Conservation (phyloP, 2,113 vertebrate species). For the Empidonax traillii region DNA sequence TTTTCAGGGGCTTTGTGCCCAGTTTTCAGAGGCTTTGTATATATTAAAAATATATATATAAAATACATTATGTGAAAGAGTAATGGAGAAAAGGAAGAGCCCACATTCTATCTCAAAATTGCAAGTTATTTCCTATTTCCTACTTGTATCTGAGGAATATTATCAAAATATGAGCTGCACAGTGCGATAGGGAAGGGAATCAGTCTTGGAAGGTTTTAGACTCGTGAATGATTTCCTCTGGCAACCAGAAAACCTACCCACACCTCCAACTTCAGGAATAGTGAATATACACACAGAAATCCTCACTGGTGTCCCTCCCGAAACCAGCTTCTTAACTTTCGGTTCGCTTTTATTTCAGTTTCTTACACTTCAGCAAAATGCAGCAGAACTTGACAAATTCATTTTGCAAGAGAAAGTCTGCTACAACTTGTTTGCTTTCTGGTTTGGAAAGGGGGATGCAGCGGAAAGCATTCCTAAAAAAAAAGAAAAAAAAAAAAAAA, state of each 20-base stretch:
- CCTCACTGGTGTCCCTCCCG: neutral
- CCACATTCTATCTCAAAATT: neutral
- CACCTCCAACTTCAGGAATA: neutral
- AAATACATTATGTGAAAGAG: neutral
- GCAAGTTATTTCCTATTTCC: neutral
- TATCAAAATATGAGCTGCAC: neutral
- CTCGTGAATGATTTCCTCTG: neutral
- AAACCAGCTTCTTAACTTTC: neutral
- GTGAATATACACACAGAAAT: neutral
- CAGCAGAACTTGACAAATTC: constrained; percentile 45
- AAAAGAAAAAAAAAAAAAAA: neutral
- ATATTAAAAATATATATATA: too few relatives aligned
- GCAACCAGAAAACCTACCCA: neutral
- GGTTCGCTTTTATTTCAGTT: constrained; percentile 17
- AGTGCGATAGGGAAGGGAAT: neutral
- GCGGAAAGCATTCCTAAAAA: neutral
- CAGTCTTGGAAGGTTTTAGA: neutral
- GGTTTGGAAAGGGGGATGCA: neutral
- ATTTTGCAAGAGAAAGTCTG: constrained; percentile 36
- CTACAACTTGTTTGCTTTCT: constrained; percentile 14
- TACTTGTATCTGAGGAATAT: neutral
- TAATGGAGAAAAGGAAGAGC: neutral
- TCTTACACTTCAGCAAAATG: constrained; percentile 37
- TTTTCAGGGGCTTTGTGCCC: neutral
- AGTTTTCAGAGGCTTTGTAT: neutral